Evolutionary conservation across 2,797 vertebrate species (phyloP).

Genomic region (Pogonophryne albipinna): DNA sequence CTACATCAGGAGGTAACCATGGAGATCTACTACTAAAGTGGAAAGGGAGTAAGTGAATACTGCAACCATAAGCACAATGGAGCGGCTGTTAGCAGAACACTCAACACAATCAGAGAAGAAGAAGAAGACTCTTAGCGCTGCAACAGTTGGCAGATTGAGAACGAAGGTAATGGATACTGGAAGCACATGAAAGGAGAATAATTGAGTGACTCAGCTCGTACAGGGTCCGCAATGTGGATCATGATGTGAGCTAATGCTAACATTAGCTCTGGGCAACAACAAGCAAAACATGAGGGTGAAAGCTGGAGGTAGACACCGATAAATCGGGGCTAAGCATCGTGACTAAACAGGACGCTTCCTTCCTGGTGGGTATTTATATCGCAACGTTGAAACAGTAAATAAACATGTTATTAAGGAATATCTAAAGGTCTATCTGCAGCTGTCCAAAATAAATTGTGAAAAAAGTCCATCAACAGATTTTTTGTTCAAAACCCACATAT

Average conservation of each 20-base stretch:
- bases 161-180: slow-evolving; percentile 75
- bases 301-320: not conserved
- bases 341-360: slow-evolving; percentile 1
- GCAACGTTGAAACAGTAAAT: not conserved
- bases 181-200: slow-evolving; percentile 67
- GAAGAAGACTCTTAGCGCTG: slow-evolving; percentile 43
- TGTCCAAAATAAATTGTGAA: no score
- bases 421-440: no score
- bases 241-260: slow-evolving; percentile 32
- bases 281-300: not conserved
- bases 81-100: slow-evolving; percentile 63
- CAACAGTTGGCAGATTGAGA: slow-evolving; percentile 78
- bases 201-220: slow-evolving; percentile 61
- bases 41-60: slow-evolving; percentile 65
- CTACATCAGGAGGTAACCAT: slow-evolving; percentile 68
- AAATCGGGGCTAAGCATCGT: not conserved
- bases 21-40: slow-evolving; percentile 58
- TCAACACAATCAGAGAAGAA: slow-evolving; percentile 53
- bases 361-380: not conserved
- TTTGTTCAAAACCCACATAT: not conserved
- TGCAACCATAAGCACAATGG: slow-evolving; percentile 64
- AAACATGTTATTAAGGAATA: not conserved
- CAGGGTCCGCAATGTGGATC: slow-evolving; percentile 34
- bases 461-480: not conserved
- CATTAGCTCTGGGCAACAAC: slow-evolving; percentile 5